Evolutionary conservation across 1,140 invertebrate species (phyloP).

Genomic region (Ridgeia piscesae): DNA sequence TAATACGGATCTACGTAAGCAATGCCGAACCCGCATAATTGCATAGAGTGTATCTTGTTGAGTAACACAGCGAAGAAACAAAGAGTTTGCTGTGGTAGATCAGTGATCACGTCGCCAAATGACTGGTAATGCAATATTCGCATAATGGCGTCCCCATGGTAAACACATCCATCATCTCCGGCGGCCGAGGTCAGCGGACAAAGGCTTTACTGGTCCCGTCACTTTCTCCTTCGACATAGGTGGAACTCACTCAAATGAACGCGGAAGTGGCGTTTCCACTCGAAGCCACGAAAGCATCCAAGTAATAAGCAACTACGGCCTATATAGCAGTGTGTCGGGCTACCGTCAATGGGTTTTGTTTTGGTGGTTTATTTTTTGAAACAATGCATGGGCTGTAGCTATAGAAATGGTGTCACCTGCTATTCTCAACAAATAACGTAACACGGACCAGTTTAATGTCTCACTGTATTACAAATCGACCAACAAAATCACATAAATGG

Average conservation of each 20-base stretch:
- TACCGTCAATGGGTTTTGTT: no score
- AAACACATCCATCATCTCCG: background rate
- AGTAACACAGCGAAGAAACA: background rate
- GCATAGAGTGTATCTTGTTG: background rate
- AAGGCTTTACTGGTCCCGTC: background rate
- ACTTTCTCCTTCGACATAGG: background rate
- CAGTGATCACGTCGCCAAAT: background rate
- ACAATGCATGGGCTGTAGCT: no score
- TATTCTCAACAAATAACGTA: no score
- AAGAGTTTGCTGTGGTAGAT: background rate
- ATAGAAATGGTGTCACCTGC: no score
- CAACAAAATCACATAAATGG: no score
- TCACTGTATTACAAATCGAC: no score
- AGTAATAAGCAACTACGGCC: no score
- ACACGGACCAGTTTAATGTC: no score
- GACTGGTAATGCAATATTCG: background rate
- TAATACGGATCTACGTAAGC: background rate
- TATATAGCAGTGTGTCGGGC: no score
- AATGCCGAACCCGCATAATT: background rate
- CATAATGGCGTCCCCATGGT: background rate
- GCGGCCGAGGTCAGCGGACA: background rate
- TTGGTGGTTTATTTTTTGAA: no score
- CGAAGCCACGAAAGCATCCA: background rate
- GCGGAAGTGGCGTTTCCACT: background rate
- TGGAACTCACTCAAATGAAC: background rate